These are phyloP conservation scores for Alviniconcha strummeri DNA, from an alignment of 2,888 invertebrate species.

Conservation along the genomic window DNA sequence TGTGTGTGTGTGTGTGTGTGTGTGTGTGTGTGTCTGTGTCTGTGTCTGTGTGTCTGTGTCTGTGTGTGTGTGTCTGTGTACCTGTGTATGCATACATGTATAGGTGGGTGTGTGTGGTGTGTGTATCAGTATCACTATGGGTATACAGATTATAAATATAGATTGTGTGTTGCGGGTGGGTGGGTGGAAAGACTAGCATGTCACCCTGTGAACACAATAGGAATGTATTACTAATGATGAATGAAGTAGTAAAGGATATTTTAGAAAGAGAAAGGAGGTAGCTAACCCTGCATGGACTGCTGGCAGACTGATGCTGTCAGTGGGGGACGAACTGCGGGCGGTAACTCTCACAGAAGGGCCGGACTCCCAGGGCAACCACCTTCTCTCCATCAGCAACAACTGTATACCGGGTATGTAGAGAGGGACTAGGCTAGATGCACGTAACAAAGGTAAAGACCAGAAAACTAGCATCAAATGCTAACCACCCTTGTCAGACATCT, in stretches of 20 bases:
- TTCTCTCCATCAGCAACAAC: conserved; percentile 35
- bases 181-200: too few relatives aligned
- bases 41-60: background rate
- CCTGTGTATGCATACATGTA: too few relatives aligned
- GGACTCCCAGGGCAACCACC: conserved; percentile 40
- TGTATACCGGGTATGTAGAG: conserved; percentile 22
- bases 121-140: too few relatives aligned
- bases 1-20: background rate
- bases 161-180: too few relatives aligned
- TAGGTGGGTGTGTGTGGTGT: too few relatives aligned
- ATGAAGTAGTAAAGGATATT: too few relatives aligned
- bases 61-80: background rate
- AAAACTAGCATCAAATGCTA: too few relatives aligned
- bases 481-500: background rate
- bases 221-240: too few relatives aligned
- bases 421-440: background rate
- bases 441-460: background rate
- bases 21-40: background rate
- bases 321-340: conserved; percentile 38
- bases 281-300: too few relatives aligned
- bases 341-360: conserved; percentile 36
- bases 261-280: too few relatives aligned
- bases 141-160: too few relatives aligned
- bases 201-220: too few relatives aligned
- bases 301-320: conserved; percentile 38